A percentile compares a stretch with the other conserved stretches of the same genome.
phyloP scores from a whole-genome alignment of 2,797 vertebrate genomes.

The Ispidina lecontei region DNA sequence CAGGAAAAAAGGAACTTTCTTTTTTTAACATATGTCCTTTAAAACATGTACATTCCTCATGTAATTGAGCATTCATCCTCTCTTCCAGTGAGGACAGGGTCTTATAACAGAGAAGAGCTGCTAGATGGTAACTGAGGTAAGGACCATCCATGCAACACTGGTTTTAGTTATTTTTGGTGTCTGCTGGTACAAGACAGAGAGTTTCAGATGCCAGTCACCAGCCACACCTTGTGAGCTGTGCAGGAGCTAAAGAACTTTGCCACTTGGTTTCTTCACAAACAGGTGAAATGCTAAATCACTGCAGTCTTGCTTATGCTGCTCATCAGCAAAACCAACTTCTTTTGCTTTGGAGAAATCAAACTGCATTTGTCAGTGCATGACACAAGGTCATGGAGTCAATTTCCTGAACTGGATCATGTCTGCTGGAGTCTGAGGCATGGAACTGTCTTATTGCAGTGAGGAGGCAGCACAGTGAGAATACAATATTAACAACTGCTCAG shows the following conservation, averaged over 20 bases:
- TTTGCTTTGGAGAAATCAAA: not conserved
- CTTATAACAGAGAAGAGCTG: not conserved
- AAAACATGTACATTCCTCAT: not conserved
- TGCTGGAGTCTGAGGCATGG: not conserved
- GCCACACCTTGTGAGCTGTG: not conserved
- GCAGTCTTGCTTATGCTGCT: not conserved
- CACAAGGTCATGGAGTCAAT: not conserved
- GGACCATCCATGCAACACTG: not conserved
- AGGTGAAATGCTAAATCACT: not conserved
- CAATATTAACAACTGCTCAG: not conserved
- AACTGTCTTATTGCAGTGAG: not conserved
- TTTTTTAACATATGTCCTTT: not conserved
- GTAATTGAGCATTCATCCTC: not conserved
- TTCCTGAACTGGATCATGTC: not conserved
- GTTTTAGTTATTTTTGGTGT: not conserved
- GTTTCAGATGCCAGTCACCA: not conserved
- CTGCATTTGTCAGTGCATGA: not conserved
- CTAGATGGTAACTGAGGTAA: not conserved
- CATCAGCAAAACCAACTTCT: not conserved
- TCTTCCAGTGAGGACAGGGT: not conserved
- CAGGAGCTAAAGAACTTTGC: not conserved
- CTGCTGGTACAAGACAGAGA: not conserved
- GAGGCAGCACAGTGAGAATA: not conserved
- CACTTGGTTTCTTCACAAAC: not conserved
- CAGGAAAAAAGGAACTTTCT: accelerated